phyloP scores from a whole-genome alignment of 2,888 invertebrate species.

The Tenthredo mesomela region DNA sequence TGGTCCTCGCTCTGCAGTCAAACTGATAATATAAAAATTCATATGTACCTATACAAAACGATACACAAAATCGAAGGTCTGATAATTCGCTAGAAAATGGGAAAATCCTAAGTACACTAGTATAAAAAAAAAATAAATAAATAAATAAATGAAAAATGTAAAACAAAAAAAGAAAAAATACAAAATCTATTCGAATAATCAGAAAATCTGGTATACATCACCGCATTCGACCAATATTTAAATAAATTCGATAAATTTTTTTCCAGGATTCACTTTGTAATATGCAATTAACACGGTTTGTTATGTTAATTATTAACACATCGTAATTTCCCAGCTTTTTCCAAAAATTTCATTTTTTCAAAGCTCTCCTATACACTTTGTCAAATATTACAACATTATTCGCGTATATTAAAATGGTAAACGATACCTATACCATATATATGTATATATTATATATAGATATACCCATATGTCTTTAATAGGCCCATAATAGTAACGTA shows the following conservation, averaged over 20 bases:
- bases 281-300: slow-evolving; percentile 10
- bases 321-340: neutral
- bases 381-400: neutral
- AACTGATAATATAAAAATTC: neutral
- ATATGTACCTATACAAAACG: neutral
- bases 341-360: neutral
- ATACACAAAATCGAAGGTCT: neutral
- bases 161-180: neutral
- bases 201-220: neutral
- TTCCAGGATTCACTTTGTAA: slow-evolving; percentile 29
- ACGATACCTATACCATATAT: neutral
- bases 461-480: neutral
- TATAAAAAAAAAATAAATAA: neutral
- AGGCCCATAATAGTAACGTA: neutral
- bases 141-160: too few relatives aligned
- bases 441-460: too few relatives aligned
- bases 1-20: slow-evolving; percentile 1
- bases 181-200: neutral
- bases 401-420: neutral
- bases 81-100: neutral
- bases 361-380: neutral
- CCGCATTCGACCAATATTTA: neutral
- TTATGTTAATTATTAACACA: neutral
- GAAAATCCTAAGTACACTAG: neutral
- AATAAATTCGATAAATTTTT: neutral